phyloP scores from a whole-genome alignment of 2,888 invertebrate genomes.

The Abrostola triplasia region DNA sequence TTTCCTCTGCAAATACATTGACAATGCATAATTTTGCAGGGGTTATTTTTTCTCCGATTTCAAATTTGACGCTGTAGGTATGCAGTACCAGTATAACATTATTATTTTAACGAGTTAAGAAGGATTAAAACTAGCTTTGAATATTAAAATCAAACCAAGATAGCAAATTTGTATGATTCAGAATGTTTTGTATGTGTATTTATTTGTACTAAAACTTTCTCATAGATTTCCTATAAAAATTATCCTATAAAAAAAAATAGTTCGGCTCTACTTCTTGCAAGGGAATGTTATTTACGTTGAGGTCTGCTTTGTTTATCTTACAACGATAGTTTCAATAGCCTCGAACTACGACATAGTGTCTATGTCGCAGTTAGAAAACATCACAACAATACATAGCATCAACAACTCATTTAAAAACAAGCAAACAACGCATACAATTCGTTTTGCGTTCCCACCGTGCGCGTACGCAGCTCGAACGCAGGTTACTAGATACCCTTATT shows the following conservation, averaged over 20 bases:
- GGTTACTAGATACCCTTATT: conserved; percentile 60
- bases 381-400: conserved; percentile 55
- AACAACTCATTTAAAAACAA: conserved; percentile 64
- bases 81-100: no score
- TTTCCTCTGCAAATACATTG: no score
- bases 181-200: no score
- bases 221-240: neutral
- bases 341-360: conserved; percentile 31
- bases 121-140: no score
- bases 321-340: conserved; percentile 26
- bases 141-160: no score
- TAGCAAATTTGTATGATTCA: no score
- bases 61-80: conserved; percentile 12
- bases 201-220: neutral
- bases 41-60: conserved; percentile 4
- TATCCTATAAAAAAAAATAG: neutral
- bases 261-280: conserved; percentile 8
- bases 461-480: conserved; percentile 62
- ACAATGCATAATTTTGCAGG: conserved; percentile 17
- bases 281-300: conserved; percentile 19
- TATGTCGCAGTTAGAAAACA: conserved; percentile 47
- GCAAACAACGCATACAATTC: conserved; percentile 58
- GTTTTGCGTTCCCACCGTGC: conserved; percentile 54
- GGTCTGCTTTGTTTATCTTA: conserved; percentile 16
- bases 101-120: no score